These are phyloP conservation scores for Pantala flavescens DNA, from an alignment of 1,140 invertebrate genomes.

Conservation along the genomic window DNA sequence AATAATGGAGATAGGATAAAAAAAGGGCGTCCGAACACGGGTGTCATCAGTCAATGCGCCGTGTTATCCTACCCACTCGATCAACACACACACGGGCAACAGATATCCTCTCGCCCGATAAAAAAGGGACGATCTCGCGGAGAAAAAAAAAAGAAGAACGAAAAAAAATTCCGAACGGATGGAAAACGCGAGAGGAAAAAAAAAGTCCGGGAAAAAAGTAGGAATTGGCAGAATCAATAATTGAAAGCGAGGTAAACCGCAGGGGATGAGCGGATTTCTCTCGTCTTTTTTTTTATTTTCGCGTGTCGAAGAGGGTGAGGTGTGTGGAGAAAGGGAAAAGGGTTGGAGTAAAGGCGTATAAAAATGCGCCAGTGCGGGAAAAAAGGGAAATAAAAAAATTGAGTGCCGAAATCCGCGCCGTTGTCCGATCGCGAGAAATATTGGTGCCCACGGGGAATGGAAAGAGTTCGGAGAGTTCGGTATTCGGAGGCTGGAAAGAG, in stretches of 20 bases:
- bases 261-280: background rate
- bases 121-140: background rate
- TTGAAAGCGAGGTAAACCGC: conserved; percentile 3
- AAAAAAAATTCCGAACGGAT: background rate
- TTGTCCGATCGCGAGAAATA: conserved; percentile 4
- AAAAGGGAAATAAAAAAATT: background rate
- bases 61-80: background rate
- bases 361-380: background rate
- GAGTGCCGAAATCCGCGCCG: background rate
- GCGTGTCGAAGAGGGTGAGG: background rate
- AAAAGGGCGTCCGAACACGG: background rate
- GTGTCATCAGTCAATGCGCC: background rate
- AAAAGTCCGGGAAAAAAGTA: too few species aligned
- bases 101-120: too few species aligned
- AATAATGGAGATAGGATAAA: background rate
- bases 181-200: too few species aligned
- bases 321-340: background rate
- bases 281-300: too few species aligned
- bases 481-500: background rate
- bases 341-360: background rate
- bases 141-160: background rate
- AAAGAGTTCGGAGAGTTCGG: background rate
- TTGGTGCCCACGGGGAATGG: background rate
- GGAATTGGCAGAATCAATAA: background rate
- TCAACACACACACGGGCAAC: too few species aligned